Conservation (phyloP, 2,113 vertebrate genomes). For the Corythaixoides concolor region DNA sequence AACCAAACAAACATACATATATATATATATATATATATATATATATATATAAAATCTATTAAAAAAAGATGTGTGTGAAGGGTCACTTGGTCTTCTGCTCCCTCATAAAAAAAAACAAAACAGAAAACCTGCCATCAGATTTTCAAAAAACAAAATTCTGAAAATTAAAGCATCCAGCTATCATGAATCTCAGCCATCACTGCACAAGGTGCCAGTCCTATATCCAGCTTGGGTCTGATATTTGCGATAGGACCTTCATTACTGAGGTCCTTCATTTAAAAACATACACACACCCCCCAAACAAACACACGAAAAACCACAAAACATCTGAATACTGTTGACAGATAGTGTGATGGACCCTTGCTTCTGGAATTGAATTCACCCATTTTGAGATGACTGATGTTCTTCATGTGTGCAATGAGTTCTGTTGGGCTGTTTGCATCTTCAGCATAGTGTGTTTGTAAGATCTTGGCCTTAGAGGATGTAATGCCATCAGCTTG, state of each 20-base stretch:
- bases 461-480: background rate
- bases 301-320: background rate
- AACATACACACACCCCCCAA: background rate
- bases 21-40: too few species aligned
- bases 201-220: background rate
- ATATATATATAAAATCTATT: too few species aligned
- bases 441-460: background rate
- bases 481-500: background rate
- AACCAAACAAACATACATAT: too few species aligned
- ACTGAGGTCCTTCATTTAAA: background rate
- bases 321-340: background rate
- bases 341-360: background rate
- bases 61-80: background rate
- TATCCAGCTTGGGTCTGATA: background rate
- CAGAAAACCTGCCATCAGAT: background rate
- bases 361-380: background rate
- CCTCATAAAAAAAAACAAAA: background rate
- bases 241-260: background rate
- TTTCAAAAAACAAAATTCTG: background rate
- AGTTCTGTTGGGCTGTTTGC: background rate
- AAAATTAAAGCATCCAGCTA: background rate
- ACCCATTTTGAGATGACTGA: rapidly evolving
- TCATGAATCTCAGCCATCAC: background rate
- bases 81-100: background rate
- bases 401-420: background rate